Evolutionary conservation across 2,888 invertebrate species (phyloP).

Genomic region (Serripes groenlandicus): DNA sequence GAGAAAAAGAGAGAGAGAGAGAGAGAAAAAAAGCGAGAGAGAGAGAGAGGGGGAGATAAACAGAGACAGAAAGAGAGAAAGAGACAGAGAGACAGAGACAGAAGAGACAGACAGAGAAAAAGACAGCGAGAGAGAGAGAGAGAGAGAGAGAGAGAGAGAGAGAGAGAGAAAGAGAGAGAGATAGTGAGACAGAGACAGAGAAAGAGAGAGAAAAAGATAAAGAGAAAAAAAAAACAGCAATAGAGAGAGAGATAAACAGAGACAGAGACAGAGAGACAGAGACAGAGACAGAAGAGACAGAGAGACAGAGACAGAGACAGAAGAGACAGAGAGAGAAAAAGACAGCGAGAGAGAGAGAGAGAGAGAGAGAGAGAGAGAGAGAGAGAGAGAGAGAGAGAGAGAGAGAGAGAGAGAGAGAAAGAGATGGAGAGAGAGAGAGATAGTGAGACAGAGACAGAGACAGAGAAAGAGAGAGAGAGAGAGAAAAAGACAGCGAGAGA

Average conservation of each 20-base stretch:
- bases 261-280: neutral
- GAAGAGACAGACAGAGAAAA: neutral
- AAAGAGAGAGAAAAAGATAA: neutral
- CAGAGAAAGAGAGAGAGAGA: neutral
- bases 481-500: neutral
- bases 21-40: conserved; percentile 7
- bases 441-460: conserved; percentile 7
- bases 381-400: conserved; percentile 4
- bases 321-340: neutral
- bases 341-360: conserved; percentile 8
- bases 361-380: conserved; percentile 15
- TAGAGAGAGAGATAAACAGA: neutral
- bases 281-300: neutral
- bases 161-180: neutral
- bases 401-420: conserved; percentile 12
- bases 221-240: neutral
- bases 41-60: neutral
- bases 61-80: neutral
- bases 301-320: neutral
- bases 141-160: neutral
- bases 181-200: neutral
- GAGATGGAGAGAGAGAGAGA: conserved; percentile 10
- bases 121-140: conserved; percentile 6
- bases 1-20: neutral
- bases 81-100: neutral